These are phyloP conservation scores for Neomonachus schauinslandi DNA, from an alignment of 2,113 vertebrate species.

Conservation along the genomic window DNA sequence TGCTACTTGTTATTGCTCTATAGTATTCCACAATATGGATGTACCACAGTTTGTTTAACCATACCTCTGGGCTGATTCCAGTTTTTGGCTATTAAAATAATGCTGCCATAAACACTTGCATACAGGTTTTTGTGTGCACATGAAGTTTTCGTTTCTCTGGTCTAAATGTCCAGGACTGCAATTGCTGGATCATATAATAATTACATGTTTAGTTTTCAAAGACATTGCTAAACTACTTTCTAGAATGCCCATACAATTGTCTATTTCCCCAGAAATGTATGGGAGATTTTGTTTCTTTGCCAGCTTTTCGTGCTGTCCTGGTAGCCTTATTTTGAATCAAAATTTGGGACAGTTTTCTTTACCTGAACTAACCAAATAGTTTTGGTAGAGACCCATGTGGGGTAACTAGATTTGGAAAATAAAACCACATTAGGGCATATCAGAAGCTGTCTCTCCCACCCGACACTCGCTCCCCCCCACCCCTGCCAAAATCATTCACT, in stretches of 20 bases:
- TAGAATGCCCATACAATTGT: neutral
- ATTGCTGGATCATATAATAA: neutral
- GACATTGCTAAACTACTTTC: neutral
- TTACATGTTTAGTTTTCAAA: conserved; percentile 31
- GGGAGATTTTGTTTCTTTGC: neutral
- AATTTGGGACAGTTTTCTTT: neutral
- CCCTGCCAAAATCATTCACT: neutral
- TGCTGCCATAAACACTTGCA: neutral
- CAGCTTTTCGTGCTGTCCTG: neutral
- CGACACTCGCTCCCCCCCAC: rapidly evolving
- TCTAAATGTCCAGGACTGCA: neutral
- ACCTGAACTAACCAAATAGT: neutral
- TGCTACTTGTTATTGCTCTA: neutral
- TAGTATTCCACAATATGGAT: neutral
- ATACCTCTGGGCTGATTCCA: neutral
- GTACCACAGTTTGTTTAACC: neutral
- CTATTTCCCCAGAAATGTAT: neutral
- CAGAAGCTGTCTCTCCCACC: neutral
- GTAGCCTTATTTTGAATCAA: conserved; percentile 1
- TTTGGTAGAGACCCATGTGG: neutral
- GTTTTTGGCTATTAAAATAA: neutral
- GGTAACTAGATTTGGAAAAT: neutral
- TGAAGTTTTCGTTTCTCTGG: conserved; percentile 16
- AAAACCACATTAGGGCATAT: neutral
- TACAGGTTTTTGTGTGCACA: neutral